Evolutionary conservation across 2,797 vertebrate genomes (phyloP).

Genomic region (Pteronotus mesoamericanus): DNA sequence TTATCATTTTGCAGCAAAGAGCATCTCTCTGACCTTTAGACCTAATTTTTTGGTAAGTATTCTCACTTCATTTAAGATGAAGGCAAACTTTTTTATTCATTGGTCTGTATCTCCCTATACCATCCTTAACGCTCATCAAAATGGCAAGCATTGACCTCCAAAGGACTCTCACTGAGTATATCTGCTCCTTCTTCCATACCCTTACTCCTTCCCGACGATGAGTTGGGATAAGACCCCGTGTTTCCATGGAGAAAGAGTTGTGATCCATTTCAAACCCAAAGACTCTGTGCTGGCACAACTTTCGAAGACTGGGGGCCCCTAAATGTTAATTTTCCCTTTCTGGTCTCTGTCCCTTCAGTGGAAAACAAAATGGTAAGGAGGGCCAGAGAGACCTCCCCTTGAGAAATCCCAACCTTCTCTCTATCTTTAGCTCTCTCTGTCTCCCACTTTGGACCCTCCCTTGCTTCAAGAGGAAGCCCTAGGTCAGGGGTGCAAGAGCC

Average conservation of each 20-base stretch:
- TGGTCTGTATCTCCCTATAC: no score
- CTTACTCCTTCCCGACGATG: not conserved
- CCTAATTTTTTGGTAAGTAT: conserved; percentile 17
- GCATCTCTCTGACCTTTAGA: conserved; percentile 46
- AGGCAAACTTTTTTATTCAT: not conserved
- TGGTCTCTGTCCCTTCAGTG: not conserved
- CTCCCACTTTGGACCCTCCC: not conserved
- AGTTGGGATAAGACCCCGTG: not conserved
- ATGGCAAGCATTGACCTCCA: not conserved
- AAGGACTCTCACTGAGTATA: not conserved
- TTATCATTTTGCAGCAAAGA: conserved; percentile 30
- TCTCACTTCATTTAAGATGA: conserved; percentile 8
- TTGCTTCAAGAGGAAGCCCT: not conserved
- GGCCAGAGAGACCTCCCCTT: not conserved
- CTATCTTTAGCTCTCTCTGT: not conserved
- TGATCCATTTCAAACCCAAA: not conserved
- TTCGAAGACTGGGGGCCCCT: not conserved
- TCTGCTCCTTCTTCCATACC: not conserved
- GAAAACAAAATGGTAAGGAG: not conserved
- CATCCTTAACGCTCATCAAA: not conserved
- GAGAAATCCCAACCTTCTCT: not conserved
- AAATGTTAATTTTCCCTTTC: not conserved
- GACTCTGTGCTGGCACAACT: not conserved
- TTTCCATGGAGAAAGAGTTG: not conserved
- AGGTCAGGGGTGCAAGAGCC: not conserved